phyloP scores from a whole-genome alignment of 30 jellyfish, hydroid and myxozoan species.

The Chironex yamaguchii region DNA sequence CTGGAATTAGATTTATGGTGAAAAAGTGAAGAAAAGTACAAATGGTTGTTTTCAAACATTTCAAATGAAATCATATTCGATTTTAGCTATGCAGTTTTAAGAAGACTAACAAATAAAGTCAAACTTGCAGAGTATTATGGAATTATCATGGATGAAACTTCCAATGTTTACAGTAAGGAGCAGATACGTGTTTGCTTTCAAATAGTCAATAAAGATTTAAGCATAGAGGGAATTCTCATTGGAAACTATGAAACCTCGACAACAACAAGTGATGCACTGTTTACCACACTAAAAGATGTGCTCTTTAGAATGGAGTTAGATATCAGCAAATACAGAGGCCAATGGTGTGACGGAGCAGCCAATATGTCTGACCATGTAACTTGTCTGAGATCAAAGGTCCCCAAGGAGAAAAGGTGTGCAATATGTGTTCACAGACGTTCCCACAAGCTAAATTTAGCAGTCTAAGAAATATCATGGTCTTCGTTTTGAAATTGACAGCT shows the following conservation, averaged over 20 bases:
- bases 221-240: background rate
- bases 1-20: background rate
- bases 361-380: background rate
- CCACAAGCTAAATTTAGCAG: background rate
- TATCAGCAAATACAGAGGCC: background rate
- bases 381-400: background rate
- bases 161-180: background rate
- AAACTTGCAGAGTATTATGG: background rate
- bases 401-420: background rate
- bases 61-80: background rate
- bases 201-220: background rate
- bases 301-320: background rate
- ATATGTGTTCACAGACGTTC: background rate
- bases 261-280: background rate
- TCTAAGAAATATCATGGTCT: background rate
- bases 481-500: background rate
- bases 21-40: background rate
- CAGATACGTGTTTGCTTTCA: background rate
- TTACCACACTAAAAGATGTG: background rate
- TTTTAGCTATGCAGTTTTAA: background rate
- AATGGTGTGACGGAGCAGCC: background rate
- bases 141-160: background rate
- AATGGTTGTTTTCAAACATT: too few relatives aligned
- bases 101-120: background rate
- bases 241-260: background rate